Conservation (phyloP, 2,888 invertebrate genomes). For the Euphydryas editha region DNA sequence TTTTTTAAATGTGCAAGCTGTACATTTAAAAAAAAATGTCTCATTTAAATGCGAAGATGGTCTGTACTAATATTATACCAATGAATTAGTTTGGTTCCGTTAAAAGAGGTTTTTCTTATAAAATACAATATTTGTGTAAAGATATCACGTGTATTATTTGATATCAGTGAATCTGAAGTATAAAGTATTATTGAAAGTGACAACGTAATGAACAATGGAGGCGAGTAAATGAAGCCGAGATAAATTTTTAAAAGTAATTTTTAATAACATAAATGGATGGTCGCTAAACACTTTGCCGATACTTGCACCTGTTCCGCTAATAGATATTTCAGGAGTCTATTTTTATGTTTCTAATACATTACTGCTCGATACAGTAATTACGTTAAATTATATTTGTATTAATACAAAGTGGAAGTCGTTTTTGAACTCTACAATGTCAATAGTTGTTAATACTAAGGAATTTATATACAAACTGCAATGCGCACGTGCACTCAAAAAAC, state of each 20-base stretch:
- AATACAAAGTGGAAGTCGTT: no score
- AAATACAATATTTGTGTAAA: no score
- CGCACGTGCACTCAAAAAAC: no score
- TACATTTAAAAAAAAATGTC: no score
- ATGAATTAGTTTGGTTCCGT: no score
- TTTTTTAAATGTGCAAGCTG: no score
- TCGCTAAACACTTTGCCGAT: constrained; percentile 37
- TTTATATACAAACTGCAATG: no score
- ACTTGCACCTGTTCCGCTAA: constrained; percentile 46
- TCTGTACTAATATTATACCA: no score
- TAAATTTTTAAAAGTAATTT: constrained; percentile 53
- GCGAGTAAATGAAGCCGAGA: constrained; percentile 9
- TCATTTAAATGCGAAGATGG: no score
- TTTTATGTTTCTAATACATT: constrained; percentile 34
- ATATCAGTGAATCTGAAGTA: neutral
- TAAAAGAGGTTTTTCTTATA: neutral
- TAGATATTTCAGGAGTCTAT: constrained; percentile 24
- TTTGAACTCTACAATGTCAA: no score
- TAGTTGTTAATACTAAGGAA: no score
- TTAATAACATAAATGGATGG: constrained; percentile 56
- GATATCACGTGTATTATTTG: no score
- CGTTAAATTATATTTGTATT: neutral
- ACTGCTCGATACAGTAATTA: constrained; percentile 5
- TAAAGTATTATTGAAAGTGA: neutral
- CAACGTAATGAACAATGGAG: neutral